These are phyloP conservation scores for Hetaerina americana DNA, from an alignment of 1,140 invertebrate species.

Conservation along the genomic window DNA sequence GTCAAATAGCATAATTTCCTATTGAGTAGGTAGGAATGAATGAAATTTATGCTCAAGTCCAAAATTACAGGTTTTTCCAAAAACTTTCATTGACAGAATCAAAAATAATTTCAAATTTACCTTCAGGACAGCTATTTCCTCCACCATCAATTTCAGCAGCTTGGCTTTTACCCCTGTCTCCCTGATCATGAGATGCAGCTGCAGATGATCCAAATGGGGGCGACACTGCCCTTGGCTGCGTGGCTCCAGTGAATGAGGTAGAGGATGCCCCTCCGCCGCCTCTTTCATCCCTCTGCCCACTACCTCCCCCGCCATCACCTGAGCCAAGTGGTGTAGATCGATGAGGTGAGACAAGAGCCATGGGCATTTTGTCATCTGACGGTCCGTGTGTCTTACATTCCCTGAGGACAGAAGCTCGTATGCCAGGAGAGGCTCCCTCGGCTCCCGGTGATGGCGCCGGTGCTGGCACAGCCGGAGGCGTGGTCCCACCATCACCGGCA, in stretches of 20 bases:
- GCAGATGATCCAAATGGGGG: background rate
- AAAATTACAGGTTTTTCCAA: too few relatives aligned
- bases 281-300: background rate
- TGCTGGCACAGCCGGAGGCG: background rate
- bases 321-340: background rate
- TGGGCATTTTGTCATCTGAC: background rate
- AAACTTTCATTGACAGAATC: too few relatives aligned
- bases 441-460: background rate
- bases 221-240: background rate
- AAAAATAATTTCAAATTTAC: too few relatives aligned
- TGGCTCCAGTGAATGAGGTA: background rate
- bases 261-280: background rate
- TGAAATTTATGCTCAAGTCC: too few relatives aligned
- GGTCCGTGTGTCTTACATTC: background rate
- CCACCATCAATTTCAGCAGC: background rate
- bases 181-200: background rate
- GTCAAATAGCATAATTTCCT: too few relatives aligned
- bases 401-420: conserved; percentile 1
- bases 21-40: too few relatives aligned
- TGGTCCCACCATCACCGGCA: background rate
- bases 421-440: background rate
- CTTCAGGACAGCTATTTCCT: background rate
- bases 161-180: background rate
- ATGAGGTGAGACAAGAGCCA: background rate
- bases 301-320: background rate